Evolutionary conservation across 1,140 invertebrate species (phyloP).

Genomic region (Vanessa atalanta): DNA sequence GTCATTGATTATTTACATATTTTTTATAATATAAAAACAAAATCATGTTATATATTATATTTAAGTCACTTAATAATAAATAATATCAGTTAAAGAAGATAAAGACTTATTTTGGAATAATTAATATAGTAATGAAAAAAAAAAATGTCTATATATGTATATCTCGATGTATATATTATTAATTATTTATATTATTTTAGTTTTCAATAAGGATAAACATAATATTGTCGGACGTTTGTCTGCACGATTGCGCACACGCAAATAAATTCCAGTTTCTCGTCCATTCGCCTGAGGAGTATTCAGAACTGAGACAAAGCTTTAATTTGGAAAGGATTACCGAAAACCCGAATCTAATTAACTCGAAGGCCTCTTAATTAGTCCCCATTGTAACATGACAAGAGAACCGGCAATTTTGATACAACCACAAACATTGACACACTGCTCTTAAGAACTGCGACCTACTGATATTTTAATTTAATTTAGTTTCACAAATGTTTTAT

Average conservation of each 20-base stretch:
- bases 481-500: too few relatives aligned
- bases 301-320: slow-evolving; percentile 49
- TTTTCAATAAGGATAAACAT: not conserved
- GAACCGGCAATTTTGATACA: slow-evolving; percentile 65
- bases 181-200: too few relatives aligned
- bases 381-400: slow-evolving; percentile 74
- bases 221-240: not conserved
- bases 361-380: slow-evolving; percentile 73
- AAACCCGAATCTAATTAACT: slow-evolving; percentile 68
- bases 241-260: slow-evolving; percentile 2
- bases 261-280: not conserved
- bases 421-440: slow-evolving; percentile 52
- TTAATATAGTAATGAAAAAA: too few relatives aligned
- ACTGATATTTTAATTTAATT: too few relatives aligned
- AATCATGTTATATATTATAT: too few relatives aligned
- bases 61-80: too few relatives aligned
- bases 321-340: slow-evolving; percentile 49
- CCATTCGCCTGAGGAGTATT: slow-evolving; percentile 20
- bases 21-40: too few relatives aligned
- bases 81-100: too few relatives aligned
- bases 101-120: too few relatives aligned
- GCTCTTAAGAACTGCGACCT: slow-evolving; percentile 5
- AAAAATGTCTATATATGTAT: too few relatives aligned
- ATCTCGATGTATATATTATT: too few relatives aligned
- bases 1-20: too few relatives aligned